Base-by-base conservation (phyloP, 2,888 invertebrate species). In the Drosophila cyrtoloma region DNA sequence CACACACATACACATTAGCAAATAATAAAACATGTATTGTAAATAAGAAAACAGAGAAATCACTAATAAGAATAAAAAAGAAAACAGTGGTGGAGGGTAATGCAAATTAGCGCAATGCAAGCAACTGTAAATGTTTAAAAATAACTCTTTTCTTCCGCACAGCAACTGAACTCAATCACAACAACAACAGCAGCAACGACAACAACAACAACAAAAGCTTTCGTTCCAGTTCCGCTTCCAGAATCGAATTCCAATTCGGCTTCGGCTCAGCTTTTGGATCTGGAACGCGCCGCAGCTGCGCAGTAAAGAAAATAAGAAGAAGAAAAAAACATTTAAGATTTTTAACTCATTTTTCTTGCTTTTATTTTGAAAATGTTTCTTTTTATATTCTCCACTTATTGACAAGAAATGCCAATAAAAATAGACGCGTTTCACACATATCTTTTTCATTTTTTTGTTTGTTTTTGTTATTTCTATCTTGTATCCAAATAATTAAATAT, bases 401-500 rank as follows among this genome's bases (percentile, higher is more conserved):
- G 79, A 77, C 71, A 61, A 69, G 71, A 77, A 72, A 75, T 71
- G 79, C 79, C 77, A 83, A 90, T 77, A 71, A 66, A 68, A 67
- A 72, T 79, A 67, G 68, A 71, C 77, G 77, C 71, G 75, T 71
- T 70, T 71, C 44, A 58, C 58, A 58, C 44, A 58, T 30, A 28
- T 56, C 6, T 39, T 69, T 83, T 69, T 83, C 39, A 61, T 68
- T 70, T 65, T 66, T 33, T 33, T 6, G 68, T 70, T 68, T 69
- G 33, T 68, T 65, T 65, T 75, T 59, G 52, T 61, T 56, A 72
- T 79, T 77, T 72, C 72, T 72, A 79, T 58, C 65, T 70, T 81
- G 79, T 80, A 90, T 91, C 82, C 88, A 90, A 86, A 82, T 78
- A 90, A 77, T 85, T 90, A 88, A 90, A 89, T 89, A 84, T 86